These are phyloP conservation scores for Oscheius sp. DNA, from an alignment of 2,888 invertebrate species.

Conservation along the genomic window DNA sequence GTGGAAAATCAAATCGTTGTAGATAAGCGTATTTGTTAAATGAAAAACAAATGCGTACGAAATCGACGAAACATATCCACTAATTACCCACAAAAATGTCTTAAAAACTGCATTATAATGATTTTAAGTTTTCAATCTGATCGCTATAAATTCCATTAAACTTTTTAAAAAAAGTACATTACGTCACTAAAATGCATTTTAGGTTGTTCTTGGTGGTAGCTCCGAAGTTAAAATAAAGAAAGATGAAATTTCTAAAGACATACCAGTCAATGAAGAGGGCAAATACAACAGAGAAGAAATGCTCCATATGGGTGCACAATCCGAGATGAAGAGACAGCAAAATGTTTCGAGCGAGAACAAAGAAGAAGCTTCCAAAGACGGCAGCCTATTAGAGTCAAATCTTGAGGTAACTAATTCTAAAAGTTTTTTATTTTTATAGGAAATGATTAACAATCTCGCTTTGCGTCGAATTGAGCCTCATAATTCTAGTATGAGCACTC, in stretches of 20 bases:
- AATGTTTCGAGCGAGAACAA: not conserved
- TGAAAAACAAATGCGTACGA: not conserved
- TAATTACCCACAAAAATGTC: not conserved
- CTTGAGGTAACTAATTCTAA: not conserved
- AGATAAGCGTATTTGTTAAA: conserved; percentile 8
- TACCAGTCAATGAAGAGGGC: conserved; percentile 27
- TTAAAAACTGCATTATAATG: not conserved
- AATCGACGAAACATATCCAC: not conserved
- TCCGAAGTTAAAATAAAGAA: conserved; percentile 27
- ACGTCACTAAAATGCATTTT: not conserved
- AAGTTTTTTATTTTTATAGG: not conserved
- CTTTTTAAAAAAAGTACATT: not conserved
- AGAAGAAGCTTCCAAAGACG: not conserved
- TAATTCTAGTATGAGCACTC: not conserved
- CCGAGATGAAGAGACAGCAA: conserved; percentile 8
- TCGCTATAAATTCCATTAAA: not conserved
- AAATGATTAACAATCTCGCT: conserved; percentile 14
- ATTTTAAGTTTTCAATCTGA: conserved; percentile 31
- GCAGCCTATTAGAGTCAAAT: not conserved
- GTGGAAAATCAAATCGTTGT: not conserved
- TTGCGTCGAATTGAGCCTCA: not conserved
- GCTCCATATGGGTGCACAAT: conserved; percentile 38
- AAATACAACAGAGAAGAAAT: conserved; percentile 35
- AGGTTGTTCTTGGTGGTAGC: conserved; percentile 34
- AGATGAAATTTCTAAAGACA: conserved; percentile 25